Evolutionary conservation across 2,888 invertebrate species (phyloP), one percentile per base, ranked within the genome.

Genomic region (Piscicola geometra): DNA sequence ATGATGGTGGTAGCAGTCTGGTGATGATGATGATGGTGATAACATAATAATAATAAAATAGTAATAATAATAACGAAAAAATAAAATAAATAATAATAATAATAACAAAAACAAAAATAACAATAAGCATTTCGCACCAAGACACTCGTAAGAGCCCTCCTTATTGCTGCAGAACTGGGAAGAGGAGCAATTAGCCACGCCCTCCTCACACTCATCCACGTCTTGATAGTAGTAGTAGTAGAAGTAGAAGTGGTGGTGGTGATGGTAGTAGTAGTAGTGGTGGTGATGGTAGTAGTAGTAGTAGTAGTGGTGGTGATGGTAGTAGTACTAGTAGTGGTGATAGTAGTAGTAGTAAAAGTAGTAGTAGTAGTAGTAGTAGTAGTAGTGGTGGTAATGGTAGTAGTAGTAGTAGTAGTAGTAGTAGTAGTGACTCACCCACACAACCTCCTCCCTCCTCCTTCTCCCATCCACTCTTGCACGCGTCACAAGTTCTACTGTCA

Each of bases 401-500:
- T 69, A 69, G 69, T 69, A 69, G 69, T 69, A 69, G 69, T 69
- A 69, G 69, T 69, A 69, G 69, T 69, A 69, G 69, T 69, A 69
- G 69, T 69, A 69, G 69, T 69, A 69, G 69, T 69, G 15, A 67
- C 72, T 32, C 33, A 76, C 76, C 75, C 9, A 73, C 60, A 60
- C 76, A 76, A 28, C 76, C 75, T 1, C 56, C 32, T 5, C 30
- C 70, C 28, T 70, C 74, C 18, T 30, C 36, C 30, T 36, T 36
- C 47, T 28, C 56, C 76, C 76, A 76, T 1, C 76, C 71, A 32
- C 32, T 25, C 21, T 74, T 76, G 69, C 76, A 76, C 5, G 67
- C 69, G 18, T 76, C 75, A 50, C 76, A 76, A 18, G 47, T 68
- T 12, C 30, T 69, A 28, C 68, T 18, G 33, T 47, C 70, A 36